Conservation (phyloP, 1,140 invertebrate species). For the Orchesella cincta region DNA sequence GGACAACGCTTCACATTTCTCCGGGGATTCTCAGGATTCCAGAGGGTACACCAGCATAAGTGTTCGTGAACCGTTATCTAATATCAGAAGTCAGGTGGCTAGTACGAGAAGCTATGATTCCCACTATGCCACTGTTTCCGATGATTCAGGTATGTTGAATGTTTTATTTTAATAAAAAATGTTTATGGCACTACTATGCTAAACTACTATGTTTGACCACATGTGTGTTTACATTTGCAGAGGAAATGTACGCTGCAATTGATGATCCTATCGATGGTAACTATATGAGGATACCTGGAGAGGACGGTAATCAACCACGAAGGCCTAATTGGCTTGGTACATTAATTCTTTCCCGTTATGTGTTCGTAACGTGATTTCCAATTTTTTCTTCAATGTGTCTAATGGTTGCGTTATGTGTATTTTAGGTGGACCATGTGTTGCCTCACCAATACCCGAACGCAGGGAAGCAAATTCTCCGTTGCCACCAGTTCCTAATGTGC, state of each 20-base stretch:
- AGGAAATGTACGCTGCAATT: slow-evolving; percentile 52
- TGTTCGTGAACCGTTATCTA: slow-evolving; percentile 48
- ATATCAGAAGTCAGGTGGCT: slow-evolving; percentile 44
- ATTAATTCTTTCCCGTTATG: no score
- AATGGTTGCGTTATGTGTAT: neutral
- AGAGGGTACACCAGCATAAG: slow-evolving; percentile 49
- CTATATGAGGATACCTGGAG: slow-evolving; percentile 47
- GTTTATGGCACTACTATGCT: neutral
- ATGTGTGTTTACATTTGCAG: no score
- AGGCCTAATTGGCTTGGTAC: slow-evolving; percentile 14
- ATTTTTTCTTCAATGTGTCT: no score
- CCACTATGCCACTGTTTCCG: slow-evolving; percentile 50
- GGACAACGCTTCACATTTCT: slow-evolving; percentile 47
- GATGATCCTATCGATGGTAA: slow-evolving; percentile 47
- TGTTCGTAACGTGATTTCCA: no score
- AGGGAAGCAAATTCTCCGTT: slow-evolving; percentile 50
- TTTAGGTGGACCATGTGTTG: slow-evolving; percentile 18
- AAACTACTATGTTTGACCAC: neutral
- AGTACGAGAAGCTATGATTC: slow-evolving; percentile 43
- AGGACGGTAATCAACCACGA: slow-evolving; percentile 19
- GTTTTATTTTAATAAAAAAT: slow-evolving; percentile 27
- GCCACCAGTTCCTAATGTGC: slow-evolving; percentile 45
- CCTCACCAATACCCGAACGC: slow-evolving; percentile 46
- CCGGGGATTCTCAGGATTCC: slow-evolving; percentile 51
- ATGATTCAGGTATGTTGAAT: no score